A percentile compares a stretch with the other conserved stretches of the same genome.
These are phyloP conservation scores for Drosophila melanica DNA, from an alignment of 1,140 invertebrate genomes.

Conservation along the genomic window DNA sequence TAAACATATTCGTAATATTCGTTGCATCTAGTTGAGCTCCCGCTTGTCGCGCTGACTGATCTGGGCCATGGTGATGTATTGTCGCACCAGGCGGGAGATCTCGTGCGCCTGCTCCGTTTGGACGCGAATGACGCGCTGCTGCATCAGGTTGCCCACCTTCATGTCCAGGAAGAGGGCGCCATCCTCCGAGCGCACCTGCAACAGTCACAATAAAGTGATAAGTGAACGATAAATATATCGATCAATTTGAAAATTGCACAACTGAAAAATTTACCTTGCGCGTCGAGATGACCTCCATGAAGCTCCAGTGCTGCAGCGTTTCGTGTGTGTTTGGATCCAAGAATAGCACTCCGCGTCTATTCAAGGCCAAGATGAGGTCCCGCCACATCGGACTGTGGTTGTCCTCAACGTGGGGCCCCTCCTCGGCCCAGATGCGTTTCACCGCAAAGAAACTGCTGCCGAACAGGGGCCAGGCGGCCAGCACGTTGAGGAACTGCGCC, in stretches of 20 bases:
- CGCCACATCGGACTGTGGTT: slow-evolving; percentile 88
- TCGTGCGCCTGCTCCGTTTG: slow-evolving; percentile 98
- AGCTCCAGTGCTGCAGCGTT: slow-evolving; percentile 95
- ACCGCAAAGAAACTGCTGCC: slow-evolving; percentile 99
- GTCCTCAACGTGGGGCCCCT: slow-evolving; percentile 83
- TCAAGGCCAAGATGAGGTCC: slow-evolving; percentile 96
- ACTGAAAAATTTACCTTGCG: slow-evolving; percentile 89
- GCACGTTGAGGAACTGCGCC: slow-evolving; percentile 87
- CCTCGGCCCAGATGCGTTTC: slow-evolving; percentile 89
- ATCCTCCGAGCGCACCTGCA: slow-evolving; percentile 91
- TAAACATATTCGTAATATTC: slow-evolving; percentile 45
- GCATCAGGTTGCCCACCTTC: slow-evolving; percentile 98
- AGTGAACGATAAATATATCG: not conserved
- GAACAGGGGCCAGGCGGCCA: slow-evolving; percentile 97
- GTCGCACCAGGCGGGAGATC: slow-evolving; percentile 96
- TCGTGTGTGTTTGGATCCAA: slow-evolving; percentile 96
- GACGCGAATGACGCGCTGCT: slow-evolving; percentile 96
- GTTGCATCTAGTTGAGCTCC: slow-evolving; percentile 72
- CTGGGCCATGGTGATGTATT: slow-evolving; percentile 96
- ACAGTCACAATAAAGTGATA: no score
- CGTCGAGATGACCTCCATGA: slow-evolving; percentile 97
- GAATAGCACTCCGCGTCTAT: slow-evolving; percentile 96
- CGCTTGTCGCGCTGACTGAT: slow-evolving; percentile 85
- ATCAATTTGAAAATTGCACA: accelerated
- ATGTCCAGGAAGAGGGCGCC: slow-evolving; percentile 97